Evolutionary conservation across 2,888 invertebrate species (phyloP).

Genomic region (Phyllotreta cruciferae): DNA sequence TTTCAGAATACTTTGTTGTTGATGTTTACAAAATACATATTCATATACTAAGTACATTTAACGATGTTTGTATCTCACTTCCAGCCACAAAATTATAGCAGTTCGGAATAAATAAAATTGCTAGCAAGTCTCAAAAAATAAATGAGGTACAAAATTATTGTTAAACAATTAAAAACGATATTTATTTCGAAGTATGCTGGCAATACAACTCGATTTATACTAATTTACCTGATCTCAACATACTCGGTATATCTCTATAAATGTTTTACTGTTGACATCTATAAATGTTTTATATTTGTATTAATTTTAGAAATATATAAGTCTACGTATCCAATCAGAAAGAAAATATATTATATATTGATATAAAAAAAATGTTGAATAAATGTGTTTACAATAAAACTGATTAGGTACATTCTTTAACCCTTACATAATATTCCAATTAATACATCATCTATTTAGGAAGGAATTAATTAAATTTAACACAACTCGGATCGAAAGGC

Average conservation of each 20-base stretch:
- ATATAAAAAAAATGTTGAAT: slow-evolving; percentile 49
- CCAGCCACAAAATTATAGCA: too few species aligned
- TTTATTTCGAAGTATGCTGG: too few species aligned
- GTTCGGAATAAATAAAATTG: too few species aligned
- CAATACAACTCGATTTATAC: not conserved
- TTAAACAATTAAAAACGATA: too few species aligned
- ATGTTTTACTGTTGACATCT: slow-evolving; percentile 22
- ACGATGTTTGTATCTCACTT: too few species aligned
- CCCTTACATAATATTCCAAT: not conserved
- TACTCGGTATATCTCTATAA: slow-evolving; percentile 11
- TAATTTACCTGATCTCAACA: not conserved
- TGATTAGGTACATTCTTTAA: slow-evolving; percentile 6
- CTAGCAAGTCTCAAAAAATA: too few species aligned
- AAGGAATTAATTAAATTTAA: slow-evolving; percentile 33
- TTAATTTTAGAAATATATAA: slow-evolving; percentile 31
- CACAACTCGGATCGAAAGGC: slow-evolving; percentile 74
- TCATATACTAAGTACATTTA: not conserved
- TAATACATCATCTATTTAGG: not conserved
- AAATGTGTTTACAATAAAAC: slow-evolving; percentile 46
- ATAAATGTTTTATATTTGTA: slow-evolving; percentile 37
- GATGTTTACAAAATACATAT: slow-evolving; percentile 8
- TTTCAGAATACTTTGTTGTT: slow-evolving; percentile 2
- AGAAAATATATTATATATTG: slow-evolving; percentile 51
- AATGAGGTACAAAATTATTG: too few species aligned
- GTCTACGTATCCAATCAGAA: slow-evolving; percentile 28